phyloP scores from a whole-genome alignment of 2,888 invertebrate genomes.

The Mystacides longicornis region DNA sequence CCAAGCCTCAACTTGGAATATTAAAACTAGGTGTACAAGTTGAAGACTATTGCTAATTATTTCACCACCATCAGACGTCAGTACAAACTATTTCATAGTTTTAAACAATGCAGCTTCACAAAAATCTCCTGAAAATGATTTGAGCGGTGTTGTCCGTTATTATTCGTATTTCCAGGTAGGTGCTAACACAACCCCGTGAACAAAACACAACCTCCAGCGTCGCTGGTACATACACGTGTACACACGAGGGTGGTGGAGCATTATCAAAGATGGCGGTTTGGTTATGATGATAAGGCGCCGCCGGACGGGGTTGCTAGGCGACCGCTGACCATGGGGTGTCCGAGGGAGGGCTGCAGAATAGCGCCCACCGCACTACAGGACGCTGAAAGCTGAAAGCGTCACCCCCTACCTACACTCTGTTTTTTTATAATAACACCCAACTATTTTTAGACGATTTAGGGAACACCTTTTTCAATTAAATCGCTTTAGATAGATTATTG shows the following conservation, averaged over 20 bases:
- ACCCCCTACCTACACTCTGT: background rate
- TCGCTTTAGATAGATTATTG: no score
- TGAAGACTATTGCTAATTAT: no score
- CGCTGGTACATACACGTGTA: background rate
- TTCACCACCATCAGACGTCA: no score
- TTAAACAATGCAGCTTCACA: no score
- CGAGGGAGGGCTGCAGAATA: constrained; percentile 7
- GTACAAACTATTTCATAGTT: no score
- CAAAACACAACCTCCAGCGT: background rate
- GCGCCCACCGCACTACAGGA: background rate
- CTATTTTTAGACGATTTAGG: constrained; percentile 1
- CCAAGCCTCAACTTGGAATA: no score
- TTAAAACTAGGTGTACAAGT: no score
- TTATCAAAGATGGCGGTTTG: constrained; percentile 43
- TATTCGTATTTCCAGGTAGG: no score
- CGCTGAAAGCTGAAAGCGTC: constrained; percentile 1
- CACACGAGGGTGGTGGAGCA: constrained; percentile 15
- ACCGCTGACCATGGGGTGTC: constrained; percentile 32
- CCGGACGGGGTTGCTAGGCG: constrained; percentile 43
- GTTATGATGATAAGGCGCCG: constrained; percentile 46
- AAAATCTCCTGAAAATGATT: no score
- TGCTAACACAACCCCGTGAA: background rate
- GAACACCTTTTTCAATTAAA: background rate
- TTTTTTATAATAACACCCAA: background rate
- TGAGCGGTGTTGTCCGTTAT: no score